Percentiles rank a stretch among this genome's conserved stretches.
Conservation (phyloP, 1,140 invertebrate species). For the Scaptodrosophila lebanonensis region DNA sequence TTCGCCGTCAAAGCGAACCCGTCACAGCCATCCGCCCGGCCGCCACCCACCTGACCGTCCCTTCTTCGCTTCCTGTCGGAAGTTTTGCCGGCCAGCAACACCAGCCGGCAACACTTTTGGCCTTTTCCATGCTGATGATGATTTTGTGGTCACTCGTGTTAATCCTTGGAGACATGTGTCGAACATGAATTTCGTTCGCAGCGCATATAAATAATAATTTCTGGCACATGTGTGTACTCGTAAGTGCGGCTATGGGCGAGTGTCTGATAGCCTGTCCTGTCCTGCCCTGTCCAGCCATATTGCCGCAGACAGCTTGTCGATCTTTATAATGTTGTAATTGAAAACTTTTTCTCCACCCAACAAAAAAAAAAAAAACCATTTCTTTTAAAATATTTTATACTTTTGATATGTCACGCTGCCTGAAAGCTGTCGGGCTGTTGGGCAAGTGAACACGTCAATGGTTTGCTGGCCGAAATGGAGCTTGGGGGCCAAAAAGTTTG, state of each 20-base stretch:
- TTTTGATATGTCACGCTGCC: constrained; percentile 69
- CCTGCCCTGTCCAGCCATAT: constrained; percentile 46
- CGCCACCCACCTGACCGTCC: not conserved
- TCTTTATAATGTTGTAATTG: constrained; percentile 77
- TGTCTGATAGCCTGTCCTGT: constrained; percentile 9
- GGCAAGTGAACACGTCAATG: constrained; percentile 41
- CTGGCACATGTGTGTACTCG: constrained; percentile 29
- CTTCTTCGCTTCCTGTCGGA: constrained; percentile 2
- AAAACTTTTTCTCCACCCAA: constrained; percentile 63
- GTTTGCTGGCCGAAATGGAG: constrained; percentile 2
- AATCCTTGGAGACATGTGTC: constrained; percentile 76
- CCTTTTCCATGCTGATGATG: constrained; percentile 64
- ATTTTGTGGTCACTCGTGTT: constrained; percentile 76
- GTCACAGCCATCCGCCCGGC: constrained; percentile 17
- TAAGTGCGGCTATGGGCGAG: constrained; percentile 10
- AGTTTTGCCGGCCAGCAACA: constrained; percentile 28
- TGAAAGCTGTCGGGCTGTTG: constrained; percentile 54
- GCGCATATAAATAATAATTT: constrained; percentile 76
- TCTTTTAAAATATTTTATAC: constrained; percentile 72
- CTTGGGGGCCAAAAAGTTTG: constrained; percentile 31
- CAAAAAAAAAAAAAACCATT: constrained; percentile 47
- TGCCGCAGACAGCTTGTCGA: constrained; percentile 76
- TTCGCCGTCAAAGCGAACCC: constrained; percentile 25
- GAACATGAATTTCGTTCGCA: constrained; percentile 72
- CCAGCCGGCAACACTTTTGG: constrained; percentile 31